Percentiles rank a stretch among this genome's conserved stretches.
phyloP scores from a whole-genome alignment of 2,113 vertebrate genomes.

The Spea bombifrons region DNA sequence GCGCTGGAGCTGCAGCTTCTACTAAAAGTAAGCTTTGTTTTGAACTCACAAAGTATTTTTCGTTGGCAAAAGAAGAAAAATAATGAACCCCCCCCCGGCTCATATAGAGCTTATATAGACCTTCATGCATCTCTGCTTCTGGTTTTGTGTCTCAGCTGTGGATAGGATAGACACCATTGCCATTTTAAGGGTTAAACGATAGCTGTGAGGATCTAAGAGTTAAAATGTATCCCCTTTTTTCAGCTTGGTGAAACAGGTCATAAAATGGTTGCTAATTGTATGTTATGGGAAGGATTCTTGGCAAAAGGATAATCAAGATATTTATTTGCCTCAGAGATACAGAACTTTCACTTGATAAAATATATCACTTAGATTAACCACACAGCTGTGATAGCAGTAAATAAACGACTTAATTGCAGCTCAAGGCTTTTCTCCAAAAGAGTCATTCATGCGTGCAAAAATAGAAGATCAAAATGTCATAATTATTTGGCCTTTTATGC shows the following conservation, averaged over 20 bases:
- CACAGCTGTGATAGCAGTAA: conserved; percentile 26
- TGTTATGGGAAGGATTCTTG: conserved; percentile 17
- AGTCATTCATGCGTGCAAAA: conserved; percentile 25
- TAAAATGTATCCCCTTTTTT: neutral
- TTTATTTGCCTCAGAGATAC: conserved; percentile 30
- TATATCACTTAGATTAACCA: conserved; percentile 24
- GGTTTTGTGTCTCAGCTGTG: no score
- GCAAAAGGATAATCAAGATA: neutral
- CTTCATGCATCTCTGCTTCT: no score
- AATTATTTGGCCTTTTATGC: conserved; percentile 14
- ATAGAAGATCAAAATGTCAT: conserved; percentile 31
- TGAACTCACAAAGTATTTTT: no score
- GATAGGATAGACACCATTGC: no score
- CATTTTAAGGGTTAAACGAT: no score
- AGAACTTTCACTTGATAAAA: conserved; percentile 17
- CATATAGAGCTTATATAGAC: no score
- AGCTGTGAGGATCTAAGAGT: no score
- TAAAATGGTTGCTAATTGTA: conserved; percentile 18
- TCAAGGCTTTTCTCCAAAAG: conserved; percentile 24
- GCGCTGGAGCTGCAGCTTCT: no score
- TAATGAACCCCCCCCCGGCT: no score
- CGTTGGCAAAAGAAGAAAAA: no score
- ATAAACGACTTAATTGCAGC: conserved; percentile 38
- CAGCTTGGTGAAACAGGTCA: conserved; percentile 10
- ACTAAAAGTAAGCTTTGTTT: no score